Evolutionary conservation across 2,113 vertebrate genomes (phyloP).

Genomic region (Nanorana parkeri): DNA sequence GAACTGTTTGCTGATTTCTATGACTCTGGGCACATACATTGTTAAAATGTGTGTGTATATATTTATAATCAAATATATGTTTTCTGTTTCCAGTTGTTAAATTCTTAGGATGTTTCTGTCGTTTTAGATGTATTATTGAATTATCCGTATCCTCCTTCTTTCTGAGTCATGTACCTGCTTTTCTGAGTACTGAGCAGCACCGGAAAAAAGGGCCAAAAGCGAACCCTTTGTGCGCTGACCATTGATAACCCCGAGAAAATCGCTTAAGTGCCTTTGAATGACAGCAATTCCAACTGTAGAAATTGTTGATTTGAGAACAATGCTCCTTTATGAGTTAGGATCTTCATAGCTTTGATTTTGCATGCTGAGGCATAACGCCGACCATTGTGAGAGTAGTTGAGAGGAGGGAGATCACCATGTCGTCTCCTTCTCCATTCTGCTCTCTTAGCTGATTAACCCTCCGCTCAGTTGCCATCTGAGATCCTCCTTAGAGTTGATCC

Average conservation of each 20-base stretch:
- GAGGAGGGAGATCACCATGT: neutral
- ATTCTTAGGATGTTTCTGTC: too few relatives aligned
- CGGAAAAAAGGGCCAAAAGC: neutral
- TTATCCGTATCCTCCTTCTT: too few relatives aligned
- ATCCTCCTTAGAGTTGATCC: too few relatives aligned
- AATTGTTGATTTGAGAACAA: slow-evolving; percentile 32
- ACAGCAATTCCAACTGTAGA: slow-evolving; percentile 19
- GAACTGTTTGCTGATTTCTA: too few relatives aligned
- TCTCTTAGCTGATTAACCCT: neutral
- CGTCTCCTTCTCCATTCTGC: neutral
- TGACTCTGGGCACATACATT: too few relatives aligned
- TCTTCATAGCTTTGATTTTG: neutral
- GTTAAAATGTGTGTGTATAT: too few relatives aligned
- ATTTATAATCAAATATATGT: too few relatives aligned
- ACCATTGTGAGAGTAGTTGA: neutral
- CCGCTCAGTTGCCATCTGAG: too few relatives aligned
- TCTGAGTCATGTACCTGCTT: slow-evolving; percentile 1
- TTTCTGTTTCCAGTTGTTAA: too few relatives aligned
- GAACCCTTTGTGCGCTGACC: neutral
- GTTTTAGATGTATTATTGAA: too few relatives aligned
- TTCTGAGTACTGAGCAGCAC: neutral
- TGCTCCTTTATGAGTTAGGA: neutral
- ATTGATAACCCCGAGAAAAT: slow-evolving; percentile 45
- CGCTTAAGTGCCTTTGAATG: slow-evolving; percentile 39
- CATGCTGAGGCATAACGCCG: neutral